Conservation (phyloP, 2,797 vertebrate genomes). For the Onychomys torridus region DNA sequence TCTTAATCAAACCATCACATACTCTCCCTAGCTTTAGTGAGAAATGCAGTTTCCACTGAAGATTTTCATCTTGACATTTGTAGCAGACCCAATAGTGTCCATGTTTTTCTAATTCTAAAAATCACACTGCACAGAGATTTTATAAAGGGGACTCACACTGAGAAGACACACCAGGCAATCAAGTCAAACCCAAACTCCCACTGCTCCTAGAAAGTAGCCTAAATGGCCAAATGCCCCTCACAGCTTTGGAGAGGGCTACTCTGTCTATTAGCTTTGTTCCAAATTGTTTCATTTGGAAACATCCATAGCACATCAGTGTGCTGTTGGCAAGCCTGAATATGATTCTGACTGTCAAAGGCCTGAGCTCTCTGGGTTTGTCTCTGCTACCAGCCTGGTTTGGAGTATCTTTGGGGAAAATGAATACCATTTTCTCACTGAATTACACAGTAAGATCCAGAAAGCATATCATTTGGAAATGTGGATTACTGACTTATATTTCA, state of each 20-base stretch:
- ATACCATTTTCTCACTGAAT: conserved; percentile 11
- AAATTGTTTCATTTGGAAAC: conserved; percentile 73
- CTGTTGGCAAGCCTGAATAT: conserved; percentile 50
- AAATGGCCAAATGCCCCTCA: conserved; percentile 70
- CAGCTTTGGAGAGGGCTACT: conserved; percentile 59
- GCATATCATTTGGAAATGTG: background rate
- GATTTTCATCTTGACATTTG: conserved; percentile 43
- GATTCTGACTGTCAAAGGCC: conserved; percentile 48
- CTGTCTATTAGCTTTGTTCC: conserved; percentile 63
- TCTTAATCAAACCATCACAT: background rate
- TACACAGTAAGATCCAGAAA: conserved; percentile 5
- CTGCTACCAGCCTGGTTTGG: conserved; percentile 39
- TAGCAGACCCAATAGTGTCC: conserved; percentile 2
- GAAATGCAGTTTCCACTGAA: conserved; percentile 27
- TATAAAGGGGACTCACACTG: conserved; percentile 68
- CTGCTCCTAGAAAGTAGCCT: conserved; percentile 65
- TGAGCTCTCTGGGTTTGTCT: conserved; percentile 14
- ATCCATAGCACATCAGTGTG: conserved; percentile 2
- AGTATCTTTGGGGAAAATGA: conserved; percentile 7
- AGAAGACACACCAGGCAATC: conserved; percentile 71
- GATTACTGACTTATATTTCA: conserved; percentile 9
- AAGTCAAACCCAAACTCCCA: conserved; percentile 59
- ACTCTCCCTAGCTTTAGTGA: background rate
- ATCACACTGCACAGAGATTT: conserved; percentile 69
- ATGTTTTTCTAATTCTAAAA: conserved; percentile 62